These are phyloP conservation scores for Hafferia zeledoni DNA, from an alignment of 2,797 vertebrate species.

Conservation along the genomic window DNA sequence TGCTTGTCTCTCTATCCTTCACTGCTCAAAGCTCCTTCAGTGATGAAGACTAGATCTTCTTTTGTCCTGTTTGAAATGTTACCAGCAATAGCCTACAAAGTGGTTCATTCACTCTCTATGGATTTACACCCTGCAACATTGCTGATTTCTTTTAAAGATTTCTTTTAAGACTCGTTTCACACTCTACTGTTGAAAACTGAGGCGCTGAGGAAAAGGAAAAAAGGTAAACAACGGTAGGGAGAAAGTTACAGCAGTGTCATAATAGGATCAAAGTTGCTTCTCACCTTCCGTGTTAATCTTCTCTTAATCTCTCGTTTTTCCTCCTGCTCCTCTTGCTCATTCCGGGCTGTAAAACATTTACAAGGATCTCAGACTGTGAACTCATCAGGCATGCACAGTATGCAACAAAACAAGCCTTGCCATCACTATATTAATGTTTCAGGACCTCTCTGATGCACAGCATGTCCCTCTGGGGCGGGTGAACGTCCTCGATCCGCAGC, in stretches of 20 bases:
- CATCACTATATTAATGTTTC: not conserved
- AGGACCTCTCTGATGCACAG: constrained; percentile 5
- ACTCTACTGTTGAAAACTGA: not conserved
- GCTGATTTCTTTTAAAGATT: not conserved
- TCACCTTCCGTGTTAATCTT: constrained; percentile 93
- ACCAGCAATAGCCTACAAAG: not conserved
- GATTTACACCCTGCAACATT: not conserved
- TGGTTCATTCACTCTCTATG: not conserved
- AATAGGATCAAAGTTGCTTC: constrained; percentile 22
- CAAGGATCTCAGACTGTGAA: constrained; percentile 17
- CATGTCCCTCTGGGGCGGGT: not conserved
- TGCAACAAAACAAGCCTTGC: constrained; percentile 17
- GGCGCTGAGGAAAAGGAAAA: not conserved
- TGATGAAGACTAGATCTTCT: not conserved
- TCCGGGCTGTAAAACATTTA: constrained; percentile 86
- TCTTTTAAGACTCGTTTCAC: not conserved
- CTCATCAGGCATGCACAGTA: not conserved
- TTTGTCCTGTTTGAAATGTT: not conserved
- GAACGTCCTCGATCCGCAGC: not conserved
- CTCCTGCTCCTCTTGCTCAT: constrained; percentile 97
- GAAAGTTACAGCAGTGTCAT: not conserved
- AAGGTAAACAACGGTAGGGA: not conserved
- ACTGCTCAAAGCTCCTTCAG: not conserved
- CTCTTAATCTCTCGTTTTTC: constrained; percentile 97
- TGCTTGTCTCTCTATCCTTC: not conserved